Evolutionary conservation across 2,797 vertebrate species (phyloP).

Genomic region (Brotula barbata): DNA sequence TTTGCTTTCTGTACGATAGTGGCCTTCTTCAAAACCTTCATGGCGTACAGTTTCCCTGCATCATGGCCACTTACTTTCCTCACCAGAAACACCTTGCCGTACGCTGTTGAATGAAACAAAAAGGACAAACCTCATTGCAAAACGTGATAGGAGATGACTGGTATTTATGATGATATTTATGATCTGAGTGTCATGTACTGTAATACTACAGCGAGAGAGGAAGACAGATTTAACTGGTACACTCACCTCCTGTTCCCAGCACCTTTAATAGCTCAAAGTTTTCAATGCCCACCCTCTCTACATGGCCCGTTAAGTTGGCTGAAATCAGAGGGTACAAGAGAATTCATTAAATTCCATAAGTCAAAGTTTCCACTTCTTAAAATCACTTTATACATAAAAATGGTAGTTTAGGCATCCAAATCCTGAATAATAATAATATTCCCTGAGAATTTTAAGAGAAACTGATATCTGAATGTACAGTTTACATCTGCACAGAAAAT

Average conservation of each 20-base stretch:
- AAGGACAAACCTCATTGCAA: conserved; percentile 23
- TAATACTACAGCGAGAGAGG: background rate
- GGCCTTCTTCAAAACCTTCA: conserved; percentile 99
- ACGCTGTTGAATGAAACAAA: conserved; percentile 78
- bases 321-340: conserved; percentile 40
- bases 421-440: background rate
- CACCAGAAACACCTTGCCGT: conserved; percentile 97
- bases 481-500: too few relatives aligned
- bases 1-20: conserved; percentile 98
- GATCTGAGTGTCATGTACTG: conserved; percentile 5
- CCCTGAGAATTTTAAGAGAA: conserved; percentile 1
- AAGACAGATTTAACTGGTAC: background rate
- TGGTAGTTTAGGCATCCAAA: too few relatives aligned
- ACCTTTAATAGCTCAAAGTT: conserved; percentile 99
- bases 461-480: background rate
- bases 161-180: background rate
- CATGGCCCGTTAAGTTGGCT: conserved; percentile 97
- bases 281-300: conserved; percentile 97
- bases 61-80: conserved; percentile 96
- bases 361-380: background rate
- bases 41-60: conserved; percentile 92
- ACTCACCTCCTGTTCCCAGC: conserved; percentile 97
- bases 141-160: background rate
- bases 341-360: conserved; percentile 8
- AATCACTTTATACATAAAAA: too few relatives aligned